Conservation (phyloP, 2,797 vertebrate genomes). For the Iguana delicatissima region DNA sequence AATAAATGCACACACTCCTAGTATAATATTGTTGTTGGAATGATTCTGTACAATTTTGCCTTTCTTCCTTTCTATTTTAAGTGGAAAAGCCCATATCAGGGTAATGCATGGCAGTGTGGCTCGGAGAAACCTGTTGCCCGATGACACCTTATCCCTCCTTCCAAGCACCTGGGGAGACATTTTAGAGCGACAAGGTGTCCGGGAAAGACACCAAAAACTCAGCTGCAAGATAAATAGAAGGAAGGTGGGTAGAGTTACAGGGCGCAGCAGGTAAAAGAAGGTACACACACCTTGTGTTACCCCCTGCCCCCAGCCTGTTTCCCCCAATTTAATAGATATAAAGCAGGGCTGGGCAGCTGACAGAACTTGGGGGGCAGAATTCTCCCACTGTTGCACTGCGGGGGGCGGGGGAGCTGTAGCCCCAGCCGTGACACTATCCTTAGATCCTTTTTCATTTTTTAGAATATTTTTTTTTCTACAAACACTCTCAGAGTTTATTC, state of each 20-base stretch:
- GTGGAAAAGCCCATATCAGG: too few relatives aligned
- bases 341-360: neutral
- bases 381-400: too few relatives aligned
- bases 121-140: neutral
- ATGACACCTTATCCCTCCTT: neutral
- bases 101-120: neutral
- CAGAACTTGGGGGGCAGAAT: too few relatives aligned
- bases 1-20: too few relatives aligned
- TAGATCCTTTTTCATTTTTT: too few relatives aligned
- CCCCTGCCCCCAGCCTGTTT: neutral
- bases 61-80: too few relatives aligned
- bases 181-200: neutral
- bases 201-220: neutral
- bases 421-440: too few relatives aligned
- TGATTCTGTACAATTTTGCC: too few relatives aligned
- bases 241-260: neutral
- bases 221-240: neutral
- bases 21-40: too few relatives aligned
- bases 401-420: too few relatives aligned
- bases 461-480: too few relatives aligned
- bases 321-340: neutral
- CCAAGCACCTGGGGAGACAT: neutral
- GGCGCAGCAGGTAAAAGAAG: neutral
- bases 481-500: too few relatives aligned
- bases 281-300: fast-evolving